These are phyloP conservation scores for Cryptoprocta ferox DNA, from an alignment of 2,797 vertebrate species.

Conservation along the genomic window DNA sequence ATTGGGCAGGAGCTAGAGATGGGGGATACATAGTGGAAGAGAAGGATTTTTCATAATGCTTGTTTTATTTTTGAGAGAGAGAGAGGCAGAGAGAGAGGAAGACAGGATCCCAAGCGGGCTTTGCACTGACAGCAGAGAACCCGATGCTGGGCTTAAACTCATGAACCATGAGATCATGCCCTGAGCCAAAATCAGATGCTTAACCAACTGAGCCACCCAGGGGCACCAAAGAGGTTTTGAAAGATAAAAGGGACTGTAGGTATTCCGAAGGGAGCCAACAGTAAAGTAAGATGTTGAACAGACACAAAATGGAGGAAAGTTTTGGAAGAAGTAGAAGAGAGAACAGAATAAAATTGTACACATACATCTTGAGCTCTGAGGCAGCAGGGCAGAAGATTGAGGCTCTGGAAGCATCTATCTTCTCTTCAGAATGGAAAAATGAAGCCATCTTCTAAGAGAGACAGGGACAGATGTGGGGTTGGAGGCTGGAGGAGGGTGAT, in stretches of 20 bases:
- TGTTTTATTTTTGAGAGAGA: not conserved
- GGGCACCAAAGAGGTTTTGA: not conserved
- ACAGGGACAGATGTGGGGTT: not conserved
- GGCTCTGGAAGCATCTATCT: not conserved
- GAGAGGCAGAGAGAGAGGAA: not conserved
- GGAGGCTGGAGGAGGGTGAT: not conserved
- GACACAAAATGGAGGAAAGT: not conserved
- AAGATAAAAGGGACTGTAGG: not conserved
- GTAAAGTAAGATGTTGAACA: not conserved
- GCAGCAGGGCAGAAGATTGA: not conserved
- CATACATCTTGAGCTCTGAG: not conserved
- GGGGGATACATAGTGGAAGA: not conserved
- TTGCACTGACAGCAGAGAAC: not conserved
- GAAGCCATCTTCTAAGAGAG: not conserved
- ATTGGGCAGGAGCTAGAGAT: not conserved
- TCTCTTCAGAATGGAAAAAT: conserved; percentile 20
- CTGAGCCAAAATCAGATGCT: not conserved
- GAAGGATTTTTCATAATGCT: not conserved
- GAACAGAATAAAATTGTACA: not conserved
- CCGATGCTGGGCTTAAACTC: not conserved
- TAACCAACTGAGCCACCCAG: not conserved
- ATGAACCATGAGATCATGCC: not conserved
- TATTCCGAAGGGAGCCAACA: not conserved
- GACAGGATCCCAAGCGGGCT: not conserved
- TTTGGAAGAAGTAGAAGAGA: not conserved